A percentile compares a stretch with the other conserved stretches of the same genome.
Conservation (phyloP, 2,888 invertebrate genomes). For the Lottia scabra region DNA sequence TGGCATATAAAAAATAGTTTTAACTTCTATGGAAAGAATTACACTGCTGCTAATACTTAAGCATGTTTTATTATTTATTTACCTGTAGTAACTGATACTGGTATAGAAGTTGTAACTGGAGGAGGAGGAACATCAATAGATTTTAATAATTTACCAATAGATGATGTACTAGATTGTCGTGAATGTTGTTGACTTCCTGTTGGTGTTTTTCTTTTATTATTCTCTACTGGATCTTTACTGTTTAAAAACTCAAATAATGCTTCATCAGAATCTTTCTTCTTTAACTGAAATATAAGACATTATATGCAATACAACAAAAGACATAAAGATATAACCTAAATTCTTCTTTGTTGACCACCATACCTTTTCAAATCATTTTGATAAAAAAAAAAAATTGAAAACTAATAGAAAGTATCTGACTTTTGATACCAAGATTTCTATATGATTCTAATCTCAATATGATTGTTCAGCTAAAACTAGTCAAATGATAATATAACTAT, state of each 20-base stretch:
- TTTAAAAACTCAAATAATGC: conserved; percentile 71
- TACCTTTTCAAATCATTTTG: too few species aligned
- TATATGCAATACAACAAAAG: too few species aligned
- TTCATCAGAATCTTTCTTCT: conserved; percentile 66
- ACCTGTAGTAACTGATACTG: neutral
- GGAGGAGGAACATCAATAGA: neutral
- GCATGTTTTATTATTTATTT: too few species aligned
- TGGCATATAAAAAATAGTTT: neutral
- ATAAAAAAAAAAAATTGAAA: too few species aligned
- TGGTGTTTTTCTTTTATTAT: conserved; percentile 44
- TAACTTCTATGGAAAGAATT: neutral
- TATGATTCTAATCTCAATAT: too few species aligned
- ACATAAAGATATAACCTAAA: too few species aligned
- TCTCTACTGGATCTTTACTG: conserved; percentile 57
- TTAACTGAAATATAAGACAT: conserved; percentile 8
- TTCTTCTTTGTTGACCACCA: too few species aligned
- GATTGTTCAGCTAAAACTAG: too few species aligned
- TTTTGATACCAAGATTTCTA: too few species aligned
- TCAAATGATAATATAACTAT: too few species aligned
- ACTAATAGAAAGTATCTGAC: too few species aligned
- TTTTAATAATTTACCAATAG: conserved; percentile 41
- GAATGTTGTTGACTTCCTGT: conserved; percentile 59
- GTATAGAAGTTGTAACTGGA: conserved; percentile 5
- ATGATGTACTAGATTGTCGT: conserved; percentile 65
- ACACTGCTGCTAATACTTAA: too few species aligned